phyloP scores from a whole-genome alignment of 1,140 invertebrate genomes.

The Trichomalopsis sarcophagae region DNA sequence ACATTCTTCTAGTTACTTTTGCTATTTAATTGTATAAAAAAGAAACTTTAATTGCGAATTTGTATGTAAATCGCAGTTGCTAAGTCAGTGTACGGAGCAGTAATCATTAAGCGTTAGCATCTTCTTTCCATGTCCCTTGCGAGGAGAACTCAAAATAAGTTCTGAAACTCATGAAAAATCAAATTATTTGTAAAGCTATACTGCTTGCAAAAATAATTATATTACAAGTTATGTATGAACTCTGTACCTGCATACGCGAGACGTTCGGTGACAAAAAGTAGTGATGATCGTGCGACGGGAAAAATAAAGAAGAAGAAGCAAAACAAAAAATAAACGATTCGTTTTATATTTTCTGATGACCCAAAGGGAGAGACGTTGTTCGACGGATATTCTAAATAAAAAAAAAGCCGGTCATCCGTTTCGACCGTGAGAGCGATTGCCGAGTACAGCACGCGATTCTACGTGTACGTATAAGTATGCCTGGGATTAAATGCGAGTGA shows the following conservation, averaged over 20 bases:
- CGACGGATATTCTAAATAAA: conserved; percentile 37
- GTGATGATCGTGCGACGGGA: not conserved
- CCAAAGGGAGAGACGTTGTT: conserved; percentile 21
- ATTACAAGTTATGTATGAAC: not conserved
- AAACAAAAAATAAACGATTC: conserved; percentile 26
- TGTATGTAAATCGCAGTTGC: not conserved
- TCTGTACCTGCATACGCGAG: conserved; percentile 26
- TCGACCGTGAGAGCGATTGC: conserved; percentile 35
- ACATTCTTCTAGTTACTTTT: not conserved
- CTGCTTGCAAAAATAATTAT: conserved; percentile 19
- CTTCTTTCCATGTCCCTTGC: not conserved
- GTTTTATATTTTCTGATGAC: conserved; percentile 42
- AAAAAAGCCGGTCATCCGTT: conserved; percentile 44
- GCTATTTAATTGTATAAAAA: conserved; percentile 17
- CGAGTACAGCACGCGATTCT: conserved; percentile 32
- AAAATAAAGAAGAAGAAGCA: conserved; percentile 1
- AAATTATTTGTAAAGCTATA: not conserved
- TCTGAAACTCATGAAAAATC: conserved; percentile 26
- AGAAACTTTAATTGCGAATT: conserved; percentile 13
- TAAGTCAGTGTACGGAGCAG: not conserved
- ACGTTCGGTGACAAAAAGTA: not conserved
- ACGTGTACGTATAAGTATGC: conserved; percentile 36
- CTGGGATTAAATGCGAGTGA: conserved; percentile 20
- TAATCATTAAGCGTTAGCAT: conserved; percentile 3
- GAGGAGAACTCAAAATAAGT: not conserved